Evolutionary conservation across 2,888 invertebrate genomes (phyloP).

Genomic region (Nycteola revayana): DNA sequence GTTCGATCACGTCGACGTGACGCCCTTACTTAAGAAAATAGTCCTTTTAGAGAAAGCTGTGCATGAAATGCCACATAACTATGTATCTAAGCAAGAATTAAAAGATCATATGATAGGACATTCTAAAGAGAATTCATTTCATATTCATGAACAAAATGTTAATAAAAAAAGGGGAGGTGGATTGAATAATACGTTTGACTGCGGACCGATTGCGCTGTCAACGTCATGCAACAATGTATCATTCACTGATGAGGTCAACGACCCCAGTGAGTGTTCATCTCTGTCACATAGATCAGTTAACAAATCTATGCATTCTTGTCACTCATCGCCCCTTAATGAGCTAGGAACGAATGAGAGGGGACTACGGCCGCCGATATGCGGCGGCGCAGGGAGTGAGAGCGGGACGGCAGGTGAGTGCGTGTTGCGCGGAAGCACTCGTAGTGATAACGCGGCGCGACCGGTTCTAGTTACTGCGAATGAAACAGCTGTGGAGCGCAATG

Average conservation of each 20-base stretch:
- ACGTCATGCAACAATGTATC: not conserved
- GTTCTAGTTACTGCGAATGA: too few relatives aligned
- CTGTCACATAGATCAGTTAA: not conserved
- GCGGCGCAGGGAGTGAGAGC: too few relatives aligned
- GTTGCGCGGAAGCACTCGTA: too few relatives aligned
- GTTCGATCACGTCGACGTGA: not conserved
- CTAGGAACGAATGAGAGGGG: not conserved
- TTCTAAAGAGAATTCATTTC: not conserved
- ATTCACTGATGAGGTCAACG: not conserved
- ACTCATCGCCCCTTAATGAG: not conserved
- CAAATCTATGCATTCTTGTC: not conserved
- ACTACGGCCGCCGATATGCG: not conserved
- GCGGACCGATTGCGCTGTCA: slow-evolving; percentile 4
- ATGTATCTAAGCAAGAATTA: not conserved
- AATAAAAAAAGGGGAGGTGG: not conserved
- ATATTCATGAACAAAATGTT: not conserved
- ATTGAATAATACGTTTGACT: not conserved
- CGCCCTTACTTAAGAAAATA: slow-evolving; percentile 1
- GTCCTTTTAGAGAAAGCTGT: slow-evolving; percentile 1
- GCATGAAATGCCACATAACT: not conserved
- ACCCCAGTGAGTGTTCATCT: not conserved
- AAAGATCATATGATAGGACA: not conserved
- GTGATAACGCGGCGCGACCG: too few relatives aligned
- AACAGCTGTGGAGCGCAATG: not conserved
- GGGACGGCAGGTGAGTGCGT: too few relatives aligned